Evolutionary conservation across 1,140 invertebrate genomes (phyloP).

Genomic region (Ceratina japonica): DNA sequence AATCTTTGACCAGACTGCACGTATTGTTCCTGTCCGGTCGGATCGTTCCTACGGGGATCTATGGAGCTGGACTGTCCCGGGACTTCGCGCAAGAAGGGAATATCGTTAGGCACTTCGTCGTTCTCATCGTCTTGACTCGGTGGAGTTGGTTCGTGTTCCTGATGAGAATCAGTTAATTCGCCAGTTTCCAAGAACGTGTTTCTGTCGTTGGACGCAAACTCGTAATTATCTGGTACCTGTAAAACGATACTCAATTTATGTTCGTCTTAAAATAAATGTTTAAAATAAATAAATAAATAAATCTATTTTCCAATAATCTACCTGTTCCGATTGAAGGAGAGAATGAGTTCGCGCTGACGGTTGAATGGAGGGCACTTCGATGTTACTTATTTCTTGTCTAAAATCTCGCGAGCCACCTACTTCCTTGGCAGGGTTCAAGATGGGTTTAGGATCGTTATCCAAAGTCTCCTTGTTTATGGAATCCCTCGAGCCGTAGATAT

Average conservation of each 20-base stretch:
- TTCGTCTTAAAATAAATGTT: not conserved
- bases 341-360: constrained; percentile 57
- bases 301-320: constrained; percentile 3
- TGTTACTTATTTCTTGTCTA: constrained; percentile 69
- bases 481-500: constrained; percentile 74
- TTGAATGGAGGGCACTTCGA: constrained; percentile 66
- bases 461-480: constrained; percentile 76
- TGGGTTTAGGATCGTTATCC: constrained; percentile 71
- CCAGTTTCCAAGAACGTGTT: constrained; percentile 78
- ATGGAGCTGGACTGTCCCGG: constrained; percentile 75
- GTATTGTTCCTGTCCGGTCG: constrained; percentile 76
- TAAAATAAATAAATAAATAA: too few species aligned
- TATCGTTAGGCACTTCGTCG: constrained; percentile 77
- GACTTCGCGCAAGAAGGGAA: constrained; percentile 76
- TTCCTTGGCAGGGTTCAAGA: constrained; percentile 58
- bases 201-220: constrained; percentile 77
- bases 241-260: constrained; percentile 12
- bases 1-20: constrained; percentile 61
- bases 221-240: constrained; percentile 74
- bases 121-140: constrained; percentile 77
- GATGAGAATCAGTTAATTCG: constrained; percentile 76
- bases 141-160: constrained; percentile 71
- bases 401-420: constrained; percentile 57
- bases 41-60: constrained; percentile 75
- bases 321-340: constrained; percentile 66